phyloP scores from a whole-genome alignment of 2,888 invertebrate species.

The Thera obeliscata region DNA sequence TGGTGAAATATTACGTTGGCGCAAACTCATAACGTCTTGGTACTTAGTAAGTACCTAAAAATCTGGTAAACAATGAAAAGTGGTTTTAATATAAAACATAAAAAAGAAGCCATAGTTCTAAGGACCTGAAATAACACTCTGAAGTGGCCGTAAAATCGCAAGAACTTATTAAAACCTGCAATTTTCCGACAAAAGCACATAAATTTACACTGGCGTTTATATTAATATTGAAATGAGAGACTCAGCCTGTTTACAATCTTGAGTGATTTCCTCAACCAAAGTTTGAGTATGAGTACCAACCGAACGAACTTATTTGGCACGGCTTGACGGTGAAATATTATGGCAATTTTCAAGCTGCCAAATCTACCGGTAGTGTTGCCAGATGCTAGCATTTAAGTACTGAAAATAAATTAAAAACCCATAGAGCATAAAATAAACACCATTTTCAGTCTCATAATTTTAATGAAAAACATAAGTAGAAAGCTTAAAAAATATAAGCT shows the following conservation, averaged over 20 bases:
- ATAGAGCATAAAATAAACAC: background rate
- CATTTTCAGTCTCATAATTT: too few species aligned
- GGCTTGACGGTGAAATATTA: constrained; percentile 76
- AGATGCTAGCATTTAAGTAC: constrained; percentile 27
- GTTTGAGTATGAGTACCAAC: constrained; percentile 59
- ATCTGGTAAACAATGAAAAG: constrained; percentile 38
- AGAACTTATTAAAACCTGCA: background rate
- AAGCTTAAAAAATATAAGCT: too few species aligned
- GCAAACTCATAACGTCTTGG: constrained; percentile 56
- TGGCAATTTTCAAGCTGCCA: constrained; percentile 72
- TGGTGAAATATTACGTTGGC: constrained; percentile 59
- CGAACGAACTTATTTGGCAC: constrained; percentile 71
- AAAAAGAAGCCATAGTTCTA: too few species aligned
- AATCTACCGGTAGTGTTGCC: constrained; percentile 54
- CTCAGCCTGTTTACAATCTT: constrained; percentile 54
- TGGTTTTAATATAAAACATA: too few species aligned
- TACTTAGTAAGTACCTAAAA: constrained; percentile 26
- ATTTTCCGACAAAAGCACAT: constrained; percentile 3
- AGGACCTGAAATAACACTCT: background rate
- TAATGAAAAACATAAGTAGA: too few species aligned
- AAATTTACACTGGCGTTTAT: constrained; percentile 8
- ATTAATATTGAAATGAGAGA: constrained; percentile 32
- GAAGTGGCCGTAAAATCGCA: background rate
- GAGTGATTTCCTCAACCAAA: constrained; percentile 63
- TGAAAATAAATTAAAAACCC: constrained; percentile 6